Percentiles rank a stretch among this genome's conserved stretches.
Evolutionary conservation across 2,888 invertebrate genomes (phyloP).

Genomic region (Erebia ligea): DNA sequence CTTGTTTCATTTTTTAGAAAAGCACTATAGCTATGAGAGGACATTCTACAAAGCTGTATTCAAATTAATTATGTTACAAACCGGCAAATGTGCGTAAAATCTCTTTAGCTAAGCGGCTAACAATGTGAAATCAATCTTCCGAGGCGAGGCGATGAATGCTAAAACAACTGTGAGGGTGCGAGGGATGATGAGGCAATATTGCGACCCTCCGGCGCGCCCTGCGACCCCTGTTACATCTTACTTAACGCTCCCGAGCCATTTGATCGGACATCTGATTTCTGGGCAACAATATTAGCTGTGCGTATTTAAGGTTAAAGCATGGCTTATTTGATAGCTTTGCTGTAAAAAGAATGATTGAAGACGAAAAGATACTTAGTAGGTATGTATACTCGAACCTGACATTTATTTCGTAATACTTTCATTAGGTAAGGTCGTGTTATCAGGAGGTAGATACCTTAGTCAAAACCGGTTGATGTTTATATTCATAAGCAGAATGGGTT

Average conservation of each 20-base stretch:
- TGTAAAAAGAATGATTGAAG: neutral
- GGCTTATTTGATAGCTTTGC: constrained; percentile 32
- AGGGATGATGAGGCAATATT: constrained; percentile 82
- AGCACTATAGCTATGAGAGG: neutral
- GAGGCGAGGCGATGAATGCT: constrained; percentile 75
- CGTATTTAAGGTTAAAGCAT: constrained; percentile 18
- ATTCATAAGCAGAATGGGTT: too few relatives aligned
- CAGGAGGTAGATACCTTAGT: too few relatives aligned
- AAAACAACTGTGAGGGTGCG: constrained; percentile 81
- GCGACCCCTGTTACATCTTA: constrained; percentile 75
- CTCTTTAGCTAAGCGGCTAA: constrained; percentile 58
- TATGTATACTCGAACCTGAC: too few relatives aligned
- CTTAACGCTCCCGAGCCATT: constrained; percentile 69
- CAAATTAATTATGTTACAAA: constrained; percentile 34
- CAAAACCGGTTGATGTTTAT: too few relatives aligned
- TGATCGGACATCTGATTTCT: constrained; percentile 74
- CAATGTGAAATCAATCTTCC: constrained; percentile 72
- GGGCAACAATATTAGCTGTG: constrained; percentile 59
- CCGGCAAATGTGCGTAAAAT: constrained; percentile 45
- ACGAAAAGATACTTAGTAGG: too few relatives aligned
- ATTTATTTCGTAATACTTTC: too few relatives aligned
- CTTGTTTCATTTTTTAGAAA: too few relatives aligned
- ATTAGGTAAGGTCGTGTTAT: too few relatives aligned
- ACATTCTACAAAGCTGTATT: constrained; percentile 13
- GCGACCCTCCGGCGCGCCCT: constrained; percentile 67